A percentile compares a stretch with the other conserved stretches of the same genome.
These are phyloP conservation scores for Charaxes varanes DNA, from an alignment of 1,140 invertebrate genomes.

Conservation along the genomic window DNA sequence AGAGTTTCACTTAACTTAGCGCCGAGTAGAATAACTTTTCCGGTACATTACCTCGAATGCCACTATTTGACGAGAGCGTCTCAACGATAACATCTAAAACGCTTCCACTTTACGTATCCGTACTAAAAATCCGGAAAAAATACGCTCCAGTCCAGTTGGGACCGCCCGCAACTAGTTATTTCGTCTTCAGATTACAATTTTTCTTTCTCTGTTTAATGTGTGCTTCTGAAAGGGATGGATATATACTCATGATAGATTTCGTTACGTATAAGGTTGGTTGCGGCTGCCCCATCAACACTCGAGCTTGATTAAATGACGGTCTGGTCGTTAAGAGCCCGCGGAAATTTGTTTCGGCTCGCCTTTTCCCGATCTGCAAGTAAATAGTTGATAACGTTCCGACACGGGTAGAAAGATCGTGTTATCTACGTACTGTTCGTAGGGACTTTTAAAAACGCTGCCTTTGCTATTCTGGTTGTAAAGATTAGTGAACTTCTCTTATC, in stretches of 20 bases:
- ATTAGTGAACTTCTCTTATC: too few species aligned
- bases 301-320: conserved; percentile 59
- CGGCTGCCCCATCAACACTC: conserved; percentile 49
- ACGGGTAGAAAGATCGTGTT: too few species aligned
- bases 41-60: conserved; percentile 40
- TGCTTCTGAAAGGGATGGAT: conserved; percentile 15
- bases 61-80: conserved; percentile 30
- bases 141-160: conserved; percentile 36
- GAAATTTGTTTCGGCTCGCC: conserved; percentile 56
- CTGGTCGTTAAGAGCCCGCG: conserved; percentile 43
- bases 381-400: conserved; percentile 22
- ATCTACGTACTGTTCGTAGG: too few species aligned
- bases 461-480: too few species aligned
- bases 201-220: conserved; percentile 3
- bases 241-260: conserved; percentile 42
- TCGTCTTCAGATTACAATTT: conserved; percentile 36
- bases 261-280: conserved; percentile 31
- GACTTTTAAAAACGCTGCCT: too few species aligned
- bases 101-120: conserved; percentile 25
- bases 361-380: conserved; percentile 44
- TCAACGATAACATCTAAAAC: conserved; percentile 17
- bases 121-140: conserved; percentile 41
- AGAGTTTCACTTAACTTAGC: conserved; percentile 37
- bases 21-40: conserved; percentile 37
- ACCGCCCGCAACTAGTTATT: conserved; percentile 48